Base-by-base conservation (phyloP, 2,888 invertebrate genomes). In the Hoplodrina blanda region DNA sequence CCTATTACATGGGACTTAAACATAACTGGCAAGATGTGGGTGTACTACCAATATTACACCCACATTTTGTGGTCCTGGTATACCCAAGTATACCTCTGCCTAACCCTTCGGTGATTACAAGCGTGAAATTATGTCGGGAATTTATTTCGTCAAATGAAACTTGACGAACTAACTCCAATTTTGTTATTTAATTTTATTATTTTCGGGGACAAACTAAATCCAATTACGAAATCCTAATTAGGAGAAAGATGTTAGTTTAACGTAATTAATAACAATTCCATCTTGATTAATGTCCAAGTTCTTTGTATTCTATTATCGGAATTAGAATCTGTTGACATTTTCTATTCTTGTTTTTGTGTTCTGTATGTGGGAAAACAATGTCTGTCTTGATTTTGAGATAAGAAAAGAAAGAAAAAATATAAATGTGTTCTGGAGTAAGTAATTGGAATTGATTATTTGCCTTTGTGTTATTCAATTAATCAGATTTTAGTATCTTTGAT, bases 231-330 rank as follows among this genome's bases (percentile, higher is more conserved):
- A 56, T 70, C 66, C 52, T 82, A 77, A 84, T 82, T 66, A 73
- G 73, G 49, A 59, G 65, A 66, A 72, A 71, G 74, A 76, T 73
- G 71, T 69, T 64, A 83, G 70, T 81, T 81, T 78, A 83, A 84
- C 37, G 63, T 70, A 75, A 84, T 83, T 86, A 86, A 87, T 84
- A 85, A 82, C 74, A 80, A 77, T 84, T 88, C 82, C 66, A 82
- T 87, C 85, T 83, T 87, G 83, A 88, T 89, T 84, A 85, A 79
- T 73, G 79, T 78, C 82, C 52, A 72, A 84, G 62, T 77, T 82
- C 63, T 55, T 73, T 65, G 64, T 64, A 62, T 83, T 13, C 74
- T 73, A 73, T 84, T 83, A 83, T 81, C 73, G 66, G 71, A 74
- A 84, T 84, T 83, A 54, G 55, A 64, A 69, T 76, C 75, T 72